These are phyloP conservation scores for Daktulosphaira vitifoliae DNA, from an alignment of 1,140 invertebrate genomes.

Conservation along the genomic window DNA sequence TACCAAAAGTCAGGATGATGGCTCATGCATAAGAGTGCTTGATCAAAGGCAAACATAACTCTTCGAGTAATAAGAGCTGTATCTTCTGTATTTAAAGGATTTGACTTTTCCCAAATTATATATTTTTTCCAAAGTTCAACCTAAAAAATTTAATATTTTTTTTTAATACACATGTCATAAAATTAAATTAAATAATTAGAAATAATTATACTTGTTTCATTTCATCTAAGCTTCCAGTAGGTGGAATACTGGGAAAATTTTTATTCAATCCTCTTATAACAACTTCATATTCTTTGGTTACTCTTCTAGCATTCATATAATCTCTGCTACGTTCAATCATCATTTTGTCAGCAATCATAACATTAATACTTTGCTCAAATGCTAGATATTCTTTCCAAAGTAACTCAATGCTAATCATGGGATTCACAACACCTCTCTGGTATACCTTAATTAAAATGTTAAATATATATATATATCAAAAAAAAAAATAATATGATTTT, in stretches of 20 bases:
- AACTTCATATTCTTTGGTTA: slow-evolving; percentile 94
- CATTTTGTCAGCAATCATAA: slow-evolving; percentile 92
- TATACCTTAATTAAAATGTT: slow-evolving; percentile 57
- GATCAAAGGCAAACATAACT: slow-evolving; percentile 98
- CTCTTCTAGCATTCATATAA: slow-evolving; percentile 93
- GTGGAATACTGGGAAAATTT: slow-evolving; percentile 87
- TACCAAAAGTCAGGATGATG: slow-evolving; percentile 99
- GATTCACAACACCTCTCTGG: slow-evolving; percentile 89
- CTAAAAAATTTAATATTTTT: slow-evolving; percentile 47
- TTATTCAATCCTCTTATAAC: slow-evolving; percentile 90
- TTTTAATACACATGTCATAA: no score
- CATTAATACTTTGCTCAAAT: slow-evolving; percentile 91
- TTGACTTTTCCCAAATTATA: slow-evolving; percentile 93
- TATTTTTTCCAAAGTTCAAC: slow-evolving; percentile 99
- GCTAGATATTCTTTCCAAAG: slow-evolving; percentile 93
- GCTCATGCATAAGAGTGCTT: slow-evolving; percentile 89
- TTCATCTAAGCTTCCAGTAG: slow-evolving; percentile 83
- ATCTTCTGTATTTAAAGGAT: slow-evolving; percentile 93
- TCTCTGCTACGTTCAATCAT: slow-evolving; percentile 83
- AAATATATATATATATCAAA: background rate
- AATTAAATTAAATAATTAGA: background rate
- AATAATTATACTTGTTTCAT: slow-evolving; percentile 66
- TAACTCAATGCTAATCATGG: slow-evolving; percentile 94
- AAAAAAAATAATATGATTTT: no score
- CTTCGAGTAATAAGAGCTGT: slow-evolving; percentile 81